Evolutionary conservation across 2,888 invertebrate genomes (phyloP), one percentile per base, ranked within the genome.

Genomic region (Timandra comae): DNA sequence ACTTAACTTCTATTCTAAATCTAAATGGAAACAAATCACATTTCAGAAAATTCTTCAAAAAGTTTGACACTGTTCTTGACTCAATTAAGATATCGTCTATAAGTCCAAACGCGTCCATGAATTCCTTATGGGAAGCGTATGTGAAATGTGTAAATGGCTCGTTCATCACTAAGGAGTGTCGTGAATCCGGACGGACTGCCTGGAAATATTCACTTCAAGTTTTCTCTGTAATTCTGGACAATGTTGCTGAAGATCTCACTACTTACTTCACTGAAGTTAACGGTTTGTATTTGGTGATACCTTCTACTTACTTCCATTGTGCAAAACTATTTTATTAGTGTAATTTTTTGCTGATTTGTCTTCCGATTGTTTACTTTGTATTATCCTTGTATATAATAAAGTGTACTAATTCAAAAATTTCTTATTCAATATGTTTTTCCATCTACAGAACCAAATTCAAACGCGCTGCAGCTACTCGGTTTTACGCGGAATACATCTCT

Each of bases 401-500:
- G 10, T 12, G 5, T 7, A 20, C 2, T 20, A 20, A 5, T 20
- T 5, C 20, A 1, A 1, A 1, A 20, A 20, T 20, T n/a, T 7
- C 1, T 1, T 20, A 20, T 7, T 7, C 1, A 20, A 7, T 27
- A 34, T 40, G 9, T 9, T 34, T 31, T 27, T 38, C 4, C 38
- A 3, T 39, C 61, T 63, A 2, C 56, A 87, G 87, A 72, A 7
- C 69, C 73, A 0, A 52, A 73, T 11, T 52, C 73, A 0, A 78
- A 70, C 35, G 8, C 77, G 0, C 61, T 87, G 0, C 82, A 86
- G 52, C 30, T 74, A 26, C 23, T 82, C 2, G 87, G 87, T 0
- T 87, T 87, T 44, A 86, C 81, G 0, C 68, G 59, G 10, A 63
- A 41, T 29, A 86, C 87, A 0, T 71, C 74, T 0, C 48, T 84